These are phyloP conservation scores for Apistogramma diplotaenia DNA, from an alignment of 2,113 vertebrate genomes.

Conservation along the genomic window DNA sequence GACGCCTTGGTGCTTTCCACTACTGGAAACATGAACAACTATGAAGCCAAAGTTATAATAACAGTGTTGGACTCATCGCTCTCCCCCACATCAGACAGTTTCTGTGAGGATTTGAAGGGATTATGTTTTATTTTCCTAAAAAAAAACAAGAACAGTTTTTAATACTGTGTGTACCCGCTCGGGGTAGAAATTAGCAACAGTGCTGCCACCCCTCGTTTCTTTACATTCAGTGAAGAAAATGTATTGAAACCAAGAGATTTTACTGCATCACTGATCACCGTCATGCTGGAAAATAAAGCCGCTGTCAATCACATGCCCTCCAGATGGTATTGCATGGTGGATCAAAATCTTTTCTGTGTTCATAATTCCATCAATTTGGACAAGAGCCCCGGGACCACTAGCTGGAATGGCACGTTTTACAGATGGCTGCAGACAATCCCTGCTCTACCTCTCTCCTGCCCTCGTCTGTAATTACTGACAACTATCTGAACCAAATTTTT, in stretches of 20 bases:
- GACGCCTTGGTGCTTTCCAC: neutral
- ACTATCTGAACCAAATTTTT: accelerated
- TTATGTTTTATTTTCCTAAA: neutral
- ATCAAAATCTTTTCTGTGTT: neutral
- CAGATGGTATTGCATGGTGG: neutral
- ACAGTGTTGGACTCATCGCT: neutral
- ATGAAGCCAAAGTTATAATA: neutral
- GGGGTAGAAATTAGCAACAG: accelerated
- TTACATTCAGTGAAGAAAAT: neutral
- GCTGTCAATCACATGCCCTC: neutral
- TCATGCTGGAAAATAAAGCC: neutral
- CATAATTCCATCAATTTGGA: neutral
- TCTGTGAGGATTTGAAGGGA: neutral
- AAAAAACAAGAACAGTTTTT: neutral
- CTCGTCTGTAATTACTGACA: neutral
- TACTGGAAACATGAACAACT: neutral
- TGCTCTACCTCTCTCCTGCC: neutral
- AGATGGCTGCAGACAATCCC: neutral
- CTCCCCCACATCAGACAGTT: neutral
- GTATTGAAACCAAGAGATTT: neutral
- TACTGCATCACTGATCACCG: neutral
- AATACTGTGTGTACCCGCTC: neutral
- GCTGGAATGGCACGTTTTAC: neutral
- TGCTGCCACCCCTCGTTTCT: neutral
- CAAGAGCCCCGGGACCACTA: neutral